A percentile compares a stretch with the other conserved stretches of the same genome.
Conservation (phyloP, 2,888 invertebrate genomes). For the Drosophila mercatorum region DNA sequence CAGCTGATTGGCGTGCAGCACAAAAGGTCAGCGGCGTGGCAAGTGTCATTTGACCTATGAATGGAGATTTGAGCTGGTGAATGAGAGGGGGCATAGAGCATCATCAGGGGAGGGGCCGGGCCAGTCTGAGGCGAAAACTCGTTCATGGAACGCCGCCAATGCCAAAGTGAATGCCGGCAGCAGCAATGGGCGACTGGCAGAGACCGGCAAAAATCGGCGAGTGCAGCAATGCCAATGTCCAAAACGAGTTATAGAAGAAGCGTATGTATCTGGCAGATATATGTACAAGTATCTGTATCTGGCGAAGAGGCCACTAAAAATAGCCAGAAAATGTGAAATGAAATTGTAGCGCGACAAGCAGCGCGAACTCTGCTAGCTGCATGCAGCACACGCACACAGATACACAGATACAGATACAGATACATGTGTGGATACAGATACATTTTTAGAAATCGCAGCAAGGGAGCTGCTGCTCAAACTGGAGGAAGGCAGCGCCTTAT, state of each 20-base stretch:
- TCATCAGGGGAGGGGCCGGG: background rate
- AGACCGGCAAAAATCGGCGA: constrained; percentile 52
- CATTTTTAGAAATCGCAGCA: constrained; percentile 73
- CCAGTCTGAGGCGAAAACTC: constrained; percentile 39
- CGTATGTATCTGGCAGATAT: constrained; percentile 38
- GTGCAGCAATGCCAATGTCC: constrained; percentile 55
- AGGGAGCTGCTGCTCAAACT: constrained; percentile 53
- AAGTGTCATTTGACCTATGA: constrained; percentile 28
- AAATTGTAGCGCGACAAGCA: constrained; percentile 72
- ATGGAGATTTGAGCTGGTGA: constrained; percentile 21
- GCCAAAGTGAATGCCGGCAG: constrained; percentile 39
- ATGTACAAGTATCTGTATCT: constrained; percentile 31
- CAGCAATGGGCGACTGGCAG: constrained; percentile 36
- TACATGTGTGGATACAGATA: constrained; percentile 45
- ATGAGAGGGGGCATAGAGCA: constrained; percentile 21
- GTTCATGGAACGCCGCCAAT: constrained; percentile 52
- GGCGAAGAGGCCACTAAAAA: constrained; percentile 59
- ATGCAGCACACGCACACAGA: constrained; percentile 52
- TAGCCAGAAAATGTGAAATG: constrained; percentile 70
- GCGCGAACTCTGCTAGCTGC: constrained; percentile 38
- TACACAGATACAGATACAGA: constrained; percentile 41
- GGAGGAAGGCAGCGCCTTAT: constrained; percentile 48
- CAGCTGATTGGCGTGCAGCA: constrained; percentile 47
- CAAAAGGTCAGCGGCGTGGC: constrained; percentile 28
- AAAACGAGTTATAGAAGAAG: constrained; percentile 62